These are phyloP conservation scores for Chrysolina americana DNA, from an alignment of 2,888 invertebrate species.

Conservation along the genomic window DNA sequence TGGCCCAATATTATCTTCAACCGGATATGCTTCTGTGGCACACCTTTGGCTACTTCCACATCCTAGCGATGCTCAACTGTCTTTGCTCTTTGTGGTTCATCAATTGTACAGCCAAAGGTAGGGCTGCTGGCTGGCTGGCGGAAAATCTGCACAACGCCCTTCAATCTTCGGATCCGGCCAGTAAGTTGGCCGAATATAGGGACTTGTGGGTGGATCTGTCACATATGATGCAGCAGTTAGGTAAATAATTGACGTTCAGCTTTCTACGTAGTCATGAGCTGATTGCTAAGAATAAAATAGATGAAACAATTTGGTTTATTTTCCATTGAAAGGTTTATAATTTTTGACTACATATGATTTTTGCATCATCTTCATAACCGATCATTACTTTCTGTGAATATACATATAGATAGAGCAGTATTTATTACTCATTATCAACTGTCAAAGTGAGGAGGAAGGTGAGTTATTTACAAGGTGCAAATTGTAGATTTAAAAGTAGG, in stretches of 20 bases:
- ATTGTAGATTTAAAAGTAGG: no score
- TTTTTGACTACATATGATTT: no score
- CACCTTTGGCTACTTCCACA: constrained; percentile 81
- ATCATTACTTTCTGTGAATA: no score
- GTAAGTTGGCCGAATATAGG: constrained; percentile 78
- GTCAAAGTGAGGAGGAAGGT: no score
- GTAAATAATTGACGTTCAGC: constrained; percentile 64
- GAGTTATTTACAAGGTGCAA: no score
- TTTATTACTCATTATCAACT: no score
- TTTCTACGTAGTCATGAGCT: no score
- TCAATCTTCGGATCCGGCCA: constrained; percentile 76
- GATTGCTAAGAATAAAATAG: no score
- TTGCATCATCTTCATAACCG: no score
- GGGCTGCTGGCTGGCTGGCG: constrained; percentile 75
- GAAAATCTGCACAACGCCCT: constrained; percentile 76
- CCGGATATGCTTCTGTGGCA: constrained; percentile 82
- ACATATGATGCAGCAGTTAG: constrained; percentile 85
- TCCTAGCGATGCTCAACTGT: constrained; percentile 82
- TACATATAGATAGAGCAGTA: no score
- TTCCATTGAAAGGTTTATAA: no score
- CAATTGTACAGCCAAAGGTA: constrained; percentile 67
- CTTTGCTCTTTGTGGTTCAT: constrained; percentile 79
- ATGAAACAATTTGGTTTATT: no score
- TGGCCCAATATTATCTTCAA: constrained; percentile 81
- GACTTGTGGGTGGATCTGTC: constrained; percentile 78